Evolutionary conservation across 2,797 vertebrate species (phyloP).

Genomic region (Alauda arvensis): DNA sequence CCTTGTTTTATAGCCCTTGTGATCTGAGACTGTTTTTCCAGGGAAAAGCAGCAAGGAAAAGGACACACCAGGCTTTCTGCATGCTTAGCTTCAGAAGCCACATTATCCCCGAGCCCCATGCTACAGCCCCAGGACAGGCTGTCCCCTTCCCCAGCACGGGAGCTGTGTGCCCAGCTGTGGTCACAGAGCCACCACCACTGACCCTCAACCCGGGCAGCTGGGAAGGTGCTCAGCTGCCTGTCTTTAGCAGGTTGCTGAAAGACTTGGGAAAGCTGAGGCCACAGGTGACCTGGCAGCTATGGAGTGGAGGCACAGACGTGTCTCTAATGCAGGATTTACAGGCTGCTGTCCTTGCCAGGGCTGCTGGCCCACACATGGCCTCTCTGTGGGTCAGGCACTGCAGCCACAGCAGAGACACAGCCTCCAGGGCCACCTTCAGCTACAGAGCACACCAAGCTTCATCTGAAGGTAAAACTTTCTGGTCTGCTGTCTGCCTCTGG

Average conservation of each 20-base stretch:
- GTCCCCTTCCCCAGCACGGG: accelerated
- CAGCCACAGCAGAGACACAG: not conserved
- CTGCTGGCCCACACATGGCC: accelerated
- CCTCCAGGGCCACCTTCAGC: not conserved
- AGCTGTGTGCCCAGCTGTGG: accelerated
- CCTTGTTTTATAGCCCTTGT: not conserved
- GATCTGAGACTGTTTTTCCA: not conserved
- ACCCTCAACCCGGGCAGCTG: not conserved
- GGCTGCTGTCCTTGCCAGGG: not conserved
- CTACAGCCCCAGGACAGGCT: not conserved
- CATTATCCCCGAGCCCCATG: accelerated
- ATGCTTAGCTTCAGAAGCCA: not conserved
- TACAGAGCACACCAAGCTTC: not conserved
- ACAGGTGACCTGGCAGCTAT: not conserved
- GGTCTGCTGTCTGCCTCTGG: not conserved
- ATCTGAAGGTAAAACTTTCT: not conserved
- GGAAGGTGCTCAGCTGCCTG: not conserved
- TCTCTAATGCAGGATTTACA: not conserved
- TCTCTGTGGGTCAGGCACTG: not conserved
- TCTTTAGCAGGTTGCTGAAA: not conserved
- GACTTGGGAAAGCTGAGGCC: not conserved
- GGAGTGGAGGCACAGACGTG: not conserved
- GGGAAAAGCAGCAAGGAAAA: not conserved
- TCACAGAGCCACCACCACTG: accelerated
- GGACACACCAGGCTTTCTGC: not conserved